Base-by-base conservation (phyloP, 2,888 invertebrate genomes). In the Malacosoma neustria region DNA sequence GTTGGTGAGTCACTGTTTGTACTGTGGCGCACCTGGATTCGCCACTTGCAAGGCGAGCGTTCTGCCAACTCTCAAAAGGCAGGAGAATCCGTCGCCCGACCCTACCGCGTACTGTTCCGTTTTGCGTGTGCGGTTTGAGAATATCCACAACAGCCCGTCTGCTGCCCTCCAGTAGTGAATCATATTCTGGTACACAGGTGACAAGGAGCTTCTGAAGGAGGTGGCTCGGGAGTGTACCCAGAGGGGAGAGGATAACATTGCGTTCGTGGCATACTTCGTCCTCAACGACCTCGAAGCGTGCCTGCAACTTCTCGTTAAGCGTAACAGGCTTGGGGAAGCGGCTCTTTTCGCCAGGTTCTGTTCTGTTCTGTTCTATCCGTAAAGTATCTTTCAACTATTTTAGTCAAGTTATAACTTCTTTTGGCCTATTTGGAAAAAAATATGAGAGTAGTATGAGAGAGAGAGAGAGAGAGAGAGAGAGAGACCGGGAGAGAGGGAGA, bases 291-390 rank as follows among this genome's bases (percentile, higher is more conserved):
- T 97, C 36, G 91, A 95, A 36, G 91, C 93, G 45, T 99, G 99
- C 65, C 81, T 99, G 41, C 91, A 97, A 37, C 91, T 98, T 59
- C 89, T 99, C 29, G 91, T 99, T 39, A 89, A 90, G 41, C 94
- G 96, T 1, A 92, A 94, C 55, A 90, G 98, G 42, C 86, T 98
- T 43, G 96, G 99, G 0, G 99, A 99, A 82, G 99, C 99, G 11
- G 98, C 99, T 0, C 97, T 99, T 87, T 98, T 98, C 81, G 96
- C 97, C 33, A 91, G 89, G 88, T 89, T n/a, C n/a, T n/a, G n/a
- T n/a, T n/a, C n/a, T n/a, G n/a, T n/a, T n/a, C n/a, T n/a, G n/a
- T n/a, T n/a, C n/a, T n/a, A n/a, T n/a, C n/a, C n/a, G n/a, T n/a
- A n/a, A n/a, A n/a, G n/a, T n/a, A n/a, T n/a, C n/a, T n/a, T n/a